Evolutionary conservation across 53 echinoderm and acorn worm genomes (phyloP).

Genomic region (Temnopleurus reevesii): DNA sequence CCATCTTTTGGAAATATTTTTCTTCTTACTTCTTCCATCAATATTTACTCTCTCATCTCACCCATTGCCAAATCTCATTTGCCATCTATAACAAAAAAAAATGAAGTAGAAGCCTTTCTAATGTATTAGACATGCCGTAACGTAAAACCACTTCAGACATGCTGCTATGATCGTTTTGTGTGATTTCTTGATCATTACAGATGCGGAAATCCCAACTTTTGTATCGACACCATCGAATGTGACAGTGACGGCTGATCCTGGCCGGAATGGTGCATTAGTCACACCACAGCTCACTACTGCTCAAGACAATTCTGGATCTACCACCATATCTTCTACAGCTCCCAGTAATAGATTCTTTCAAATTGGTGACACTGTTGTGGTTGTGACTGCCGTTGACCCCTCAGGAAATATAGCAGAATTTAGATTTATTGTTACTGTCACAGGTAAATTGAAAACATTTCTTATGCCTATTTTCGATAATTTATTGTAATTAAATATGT

Average conservation of each 20-base stretch:
- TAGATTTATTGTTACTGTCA: conserved; percentile 57
- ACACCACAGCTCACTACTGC: conserved; percentile 20
- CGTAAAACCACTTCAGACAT: no score
- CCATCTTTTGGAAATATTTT: not conserved
- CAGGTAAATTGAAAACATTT: conserved; percentile 46
- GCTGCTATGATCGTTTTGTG: no score
- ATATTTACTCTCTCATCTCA: not conserved
- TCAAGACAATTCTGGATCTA: conserved; percentile 60
- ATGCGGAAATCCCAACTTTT: conserved; percentile 60
- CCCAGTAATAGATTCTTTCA: conserved; percentile 22
- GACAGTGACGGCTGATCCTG: conserved; percentile 24
- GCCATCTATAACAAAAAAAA: no score
- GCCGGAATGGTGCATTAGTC: conserved; percentile 1
- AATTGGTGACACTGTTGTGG: conserved; percentile 34
- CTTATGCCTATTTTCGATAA: no score
- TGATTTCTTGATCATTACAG: conserved; percentile 14
- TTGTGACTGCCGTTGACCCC: conserved; percentile 53
- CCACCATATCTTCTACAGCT: not conserved
- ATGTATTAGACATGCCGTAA: no score
- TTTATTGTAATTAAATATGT: no score
- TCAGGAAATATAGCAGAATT: conserved; percentile 47
- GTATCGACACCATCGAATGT: conserved; percentile 39
- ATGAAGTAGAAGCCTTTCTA: no score
- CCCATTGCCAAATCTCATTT: no score
- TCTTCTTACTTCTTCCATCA: not conserved